These are phyloP conservation scores for Temnothorax longispinosus DNA, from an alignment of 1,140 invertebrate species.

Conservation along the genomic window DNA sequence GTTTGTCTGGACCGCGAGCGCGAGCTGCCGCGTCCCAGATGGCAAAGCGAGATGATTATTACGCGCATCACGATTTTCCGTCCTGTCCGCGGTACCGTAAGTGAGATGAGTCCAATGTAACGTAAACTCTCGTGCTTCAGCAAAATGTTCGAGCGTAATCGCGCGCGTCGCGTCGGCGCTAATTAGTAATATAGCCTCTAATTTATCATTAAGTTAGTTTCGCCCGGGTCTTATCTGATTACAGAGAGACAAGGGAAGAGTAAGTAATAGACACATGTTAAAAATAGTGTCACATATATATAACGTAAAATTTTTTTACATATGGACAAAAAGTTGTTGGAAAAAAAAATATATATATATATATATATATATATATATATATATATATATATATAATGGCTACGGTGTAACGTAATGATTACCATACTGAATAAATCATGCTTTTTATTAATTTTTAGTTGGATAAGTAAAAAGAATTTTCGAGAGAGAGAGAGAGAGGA, in stretches of 20 bases:
- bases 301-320: neutral
- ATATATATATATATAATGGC: too few species aligned
- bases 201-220: conserved; percentile 41
- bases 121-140: neutral
- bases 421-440: neutral
- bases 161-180: conserved; percentile 7
- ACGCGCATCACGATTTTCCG: conserved; percentile 36
- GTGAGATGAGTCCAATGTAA: conserved; percentile 39
- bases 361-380: too few species aligned
- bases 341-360: neutral
- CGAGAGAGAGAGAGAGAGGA: neutral
- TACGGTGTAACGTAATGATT: too few species aligned
- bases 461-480: neutral
- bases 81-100: conserved; percentile 42
- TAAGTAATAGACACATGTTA: neutral
- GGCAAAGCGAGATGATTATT: conserved; percentile 56
- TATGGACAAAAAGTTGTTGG: neutral
- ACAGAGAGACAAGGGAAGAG: neutral
- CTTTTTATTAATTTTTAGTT: neutral
- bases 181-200: conserved; percentile 15
- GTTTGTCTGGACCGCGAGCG: conserved; percentile 11
- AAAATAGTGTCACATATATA: neutral
- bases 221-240: neutral
- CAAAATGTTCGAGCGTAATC: conserved; percentile 8
- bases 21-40: conserved; percentile 47